Conservation (phyloP, 2,113 vertebrate genomes). For the Perca fluviatilis region DNA sequence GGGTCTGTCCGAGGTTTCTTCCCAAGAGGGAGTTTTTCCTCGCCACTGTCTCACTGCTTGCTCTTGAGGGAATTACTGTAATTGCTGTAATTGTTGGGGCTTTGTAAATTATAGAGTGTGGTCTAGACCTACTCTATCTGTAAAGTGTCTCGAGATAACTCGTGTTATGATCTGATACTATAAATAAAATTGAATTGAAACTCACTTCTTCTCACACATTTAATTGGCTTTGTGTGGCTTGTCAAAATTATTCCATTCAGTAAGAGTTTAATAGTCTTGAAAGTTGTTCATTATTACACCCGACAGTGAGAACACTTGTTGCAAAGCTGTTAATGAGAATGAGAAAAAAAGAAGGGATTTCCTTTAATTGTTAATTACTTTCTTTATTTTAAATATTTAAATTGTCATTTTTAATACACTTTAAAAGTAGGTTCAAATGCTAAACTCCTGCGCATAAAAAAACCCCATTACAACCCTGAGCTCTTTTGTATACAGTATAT, state of each 20-base stretch:
- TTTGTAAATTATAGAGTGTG: no score
- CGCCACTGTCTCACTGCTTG: no score
- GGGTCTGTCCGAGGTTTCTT: no score
- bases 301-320: neutral
- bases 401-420: neutral
- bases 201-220: neutral
- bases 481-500: neutral
- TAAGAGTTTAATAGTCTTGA: constrained; percentile 9
- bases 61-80: no score
- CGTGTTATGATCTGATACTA: no score
- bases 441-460: neutral
- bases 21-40: no score
- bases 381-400: neutral
- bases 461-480: neutral
- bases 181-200: no score
- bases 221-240: neutral
- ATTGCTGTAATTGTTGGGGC: no score
- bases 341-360: neutral
- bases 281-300: constrained; percentile 12
- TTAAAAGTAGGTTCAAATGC: neutral
- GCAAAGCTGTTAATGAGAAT: neutral
- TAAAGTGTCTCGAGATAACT: no score
- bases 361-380: neutral
- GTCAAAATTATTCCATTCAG: neutral
- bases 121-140: no score